A percentile compares a stretch with the other conserved stretches of the same genome.
Conservation (phyloP, 2,113 vertebrate genomes). For the Cyphomyrus discorhynchus region DNA sequence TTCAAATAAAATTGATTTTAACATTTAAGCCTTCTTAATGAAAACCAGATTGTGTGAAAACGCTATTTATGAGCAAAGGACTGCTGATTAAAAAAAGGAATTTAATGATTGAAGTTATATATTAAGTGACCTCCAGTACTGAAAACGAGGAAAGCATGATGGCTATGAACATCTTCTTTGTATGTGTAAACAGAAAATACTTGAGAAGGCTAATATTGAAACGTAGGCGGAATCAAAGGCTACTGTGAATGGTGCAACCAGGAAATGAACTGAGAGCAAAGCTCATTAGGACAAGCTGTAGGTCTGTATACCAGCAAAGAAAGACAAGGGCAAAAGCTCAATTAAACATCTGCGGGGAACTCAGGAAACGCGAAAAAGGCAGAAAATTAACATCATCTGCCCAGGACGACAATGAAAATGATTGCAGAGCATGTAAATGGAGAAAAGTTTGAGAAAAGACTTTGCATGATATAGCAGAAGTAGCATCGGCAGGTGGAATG, state of each 20-base stretch:
- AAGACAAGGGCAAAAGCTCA: neutral
- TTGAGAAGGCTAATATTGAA: neutral
- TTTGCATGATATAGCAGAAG: neutral
- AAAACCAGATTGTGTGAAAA: neutral
- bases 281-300: neutral
- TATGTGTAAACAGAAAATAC: neutral
- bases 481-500: neutral
- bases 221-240: neutral
- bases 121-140: neutral
- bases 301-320: neutral
- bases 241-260: neutral
- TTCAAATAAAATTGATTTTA: neutral
- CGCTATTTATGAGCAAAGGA: neutral
- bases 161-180: neutral
- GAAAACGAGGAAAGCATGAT: neutral
- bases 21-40: neutral
- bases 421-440: neutral
- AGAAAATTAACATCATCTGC: neutral
- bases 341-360: neutral
- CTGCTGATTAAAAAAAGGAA: neutral
- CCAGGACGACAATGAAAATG: neutral
- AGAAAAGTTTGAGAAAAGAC: neutral
- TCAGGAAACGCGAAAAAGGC: neutral
- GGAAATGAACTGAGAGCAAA: neutral
- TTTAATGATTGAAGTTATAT: neutral